Base-by-base conservation (phyloP, 2,113 vertebrate species). In the Poeciliopsis prolifica region DNA sequence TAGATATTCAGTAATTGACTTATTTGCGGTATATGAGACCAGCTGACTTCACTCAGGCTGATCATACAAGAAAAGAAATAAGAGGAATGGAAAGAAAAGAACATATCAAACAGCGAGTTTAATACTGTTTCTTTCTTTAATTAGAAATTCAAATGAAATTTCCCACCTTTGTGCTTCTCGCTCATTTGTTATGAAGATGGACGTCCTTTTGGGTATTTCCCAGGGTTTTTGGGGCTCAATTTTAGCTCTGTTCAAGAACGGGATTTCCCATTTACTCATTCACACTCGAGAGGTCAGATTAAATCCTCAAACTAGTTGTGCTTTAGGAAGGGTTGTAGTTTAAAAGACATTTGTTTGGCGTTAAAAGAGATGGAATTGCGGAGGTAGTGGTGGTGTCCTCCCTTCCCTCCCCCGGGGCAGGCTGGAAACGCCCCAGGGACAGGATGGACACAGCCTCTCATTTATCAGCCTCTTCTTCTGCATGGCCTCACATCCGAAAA, bases 401-500 rank as follows among this genome's bases (percentile, higher is more conserved):
- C 96, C 95, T 93, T 95, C 96, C 96, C 95, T 95, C 96, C 96
- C 96, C 88, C 94, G 94, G 95, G 95, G 96, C 94, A 94, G 96
- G 91, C 93, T 96, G 92, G 95, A 92, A 95, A 96, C 96, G 95
- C 98, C 97, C 95, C 95, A 92, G 93, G 96, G 95, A 96, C 96
- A 96, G 94, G 95, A 95, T 94, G 94, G 95, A 93, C 44, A 87
- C 84, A 65, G 69, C 83, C 84, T 89, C 85, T 80, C 85, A 90
- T 91, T 85, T 77, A 90, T 89, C 86, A 85, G 71, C 66, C 66
- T 74, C 75, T 72, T 60, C 31, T 37, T 61, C 72, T 76, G 62
- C 63, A 22, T 37, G 35, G 40, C 80, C 51, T 54, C 77, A 81
- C 42, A 73, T 67, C 63, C 68, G 17, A n/a, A n/a, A 58, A 58